These are phyloP conservation scores for Orthosia incerta DNA, from an alignment of 2,888 invertebrate genomes.

Conservation along the genomic window DNA sequence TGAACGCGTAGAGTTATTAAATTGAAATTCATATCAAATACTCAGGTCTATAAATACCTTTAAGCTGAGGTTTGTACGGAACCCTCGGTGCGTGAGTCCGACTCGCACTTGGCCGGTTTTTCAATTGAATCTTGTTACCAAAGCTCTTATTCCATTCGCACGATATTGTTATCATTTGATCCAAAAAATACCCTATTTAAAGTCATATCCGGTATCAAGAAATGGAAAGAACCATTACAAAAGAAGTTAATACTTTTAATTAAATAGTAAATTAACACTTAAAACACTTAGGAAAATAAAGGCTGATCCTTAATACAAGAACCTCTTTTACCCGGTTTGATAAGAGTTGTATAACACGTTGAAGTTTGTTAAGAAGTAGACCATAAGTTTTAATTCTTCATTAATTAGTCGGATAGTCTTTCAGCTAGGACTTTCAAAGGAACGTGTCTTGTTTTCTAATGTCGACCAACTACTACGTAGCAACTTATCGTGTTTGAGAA, in stretches of 20 bases:
- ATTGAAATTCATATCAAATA: no score
- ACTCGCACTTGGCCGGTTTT: no score
- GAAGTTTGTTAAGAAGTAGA: slow-evolving; percentile 27
- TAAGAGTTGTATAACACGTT: slow-evolving; percentile 20
- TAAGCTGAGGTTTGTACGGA: no score
- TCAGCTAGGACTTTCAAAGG: slow-evolving; percentile 34
- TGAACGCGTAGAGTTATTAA: no score
- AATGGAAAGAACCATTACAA: neutral
- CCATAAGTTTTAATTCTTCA: slow-evolving; percentile 43
- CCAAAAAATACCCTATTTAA: neutral
- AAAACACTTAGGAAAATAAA: slow-evolving; percentile 1
- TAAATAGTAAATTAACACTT: slow-evolving; percentile 15
- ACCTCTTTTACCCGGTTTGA: neutral
- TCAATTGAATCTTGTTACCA: neutral
- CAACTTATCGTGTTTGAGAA: slow-evolving; percentile 1
- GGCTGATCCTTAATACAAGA: neutral
- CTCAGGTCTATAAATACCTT: no score
- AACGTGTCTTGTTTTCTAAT: slow-evolving; percentile 38
- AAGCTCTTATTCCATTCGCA: neutral
- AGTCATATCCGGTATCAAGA: neutral
- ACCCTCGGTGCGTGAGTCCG: no score
- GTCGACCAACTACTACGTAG: neutral
- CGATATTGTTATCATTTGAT: neutral
- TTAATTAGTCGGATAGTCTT: slow-evolving; percentile 45
- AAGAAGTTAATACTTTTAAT: slow-evolving; percentile 7